phyloP scores from a whole-genome alignment of 2,888 invertebrate genomes.

The Leptinotarsa tumamoca region DNA sequence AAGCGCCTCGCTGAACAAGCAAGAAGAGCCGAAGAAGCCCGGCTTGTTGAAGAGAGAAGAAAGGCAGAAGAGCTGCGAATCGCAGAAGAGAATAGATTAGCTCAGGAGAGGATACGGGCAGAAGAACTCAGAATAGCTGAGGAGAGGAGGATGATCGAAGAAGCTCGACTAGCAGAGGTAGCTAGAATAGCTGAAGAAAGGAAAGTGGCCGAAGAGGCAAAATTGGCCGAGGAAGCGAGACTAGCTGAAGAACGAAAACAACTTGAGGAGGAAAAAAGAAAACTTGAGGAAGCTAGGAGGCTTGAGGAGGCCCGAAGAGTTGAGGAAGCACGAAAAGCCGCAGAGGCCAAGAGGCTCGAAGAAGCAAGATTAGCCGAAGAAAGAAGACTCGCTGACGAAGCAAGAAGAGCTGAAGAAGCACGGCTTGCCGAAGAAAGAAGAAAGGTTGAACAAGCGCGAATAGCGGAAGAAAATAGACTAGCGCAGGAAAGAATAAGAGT shows the following conservation, averaged over 20 bases:
- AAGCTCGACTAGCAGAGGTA: conserved; percentile 39
- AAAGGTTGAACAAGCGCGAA: conserved; percentile 57
- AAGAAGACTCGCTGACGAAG: conserved; percentile 51
- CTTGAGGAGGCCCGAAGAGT: conserved; percentile 44
- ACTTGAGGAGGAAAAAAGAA: conserved; percentile 46
- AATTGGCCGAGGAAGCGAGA: conserved; percentile 52
- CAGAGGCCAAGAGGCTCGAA: conserved; percentile 49
- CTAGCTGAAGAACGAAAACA: conserved; percentile 44
- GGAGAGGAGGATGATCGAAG: conserved; percentile 46
- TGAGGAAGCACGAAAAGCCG: conserved; percentile 46
- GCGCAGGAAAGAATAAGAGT: conserved; percentile 40
- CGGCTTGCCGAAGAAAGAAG: conserved; percentile 38
- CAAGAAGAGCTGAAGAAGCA: conserved; percentile 51
- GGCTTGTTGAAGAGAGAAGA: conserved; percentile 49
- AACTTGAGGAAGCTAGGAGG: conserved; percentile 49
- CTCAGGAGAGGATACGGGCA: conserved; percentile 39
- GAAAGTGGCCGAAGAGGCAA: conserved; percentile 51
- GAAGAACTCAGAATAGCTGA: conserved; percentile 48
- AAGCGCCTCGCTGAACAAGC: conserved; percentile 59
- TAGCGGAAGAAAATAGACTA: conserved; percentile 42
- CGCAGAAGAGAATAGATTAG: conserved; percentile 48
- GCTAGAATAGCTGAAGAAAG: conserved; percentile 44
- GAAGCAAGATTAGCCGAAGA: conserved; percentile 49
- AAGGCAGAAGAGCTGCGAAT: conserved; percentile 45
- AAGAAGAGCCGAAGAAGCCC: conserved; percentile 50